These are phyloP conservation scores for Dermochelys coriacea DNA, from an alignment of 2,797 vertebrate genomes.

Conservation along the genomic window DNA sequence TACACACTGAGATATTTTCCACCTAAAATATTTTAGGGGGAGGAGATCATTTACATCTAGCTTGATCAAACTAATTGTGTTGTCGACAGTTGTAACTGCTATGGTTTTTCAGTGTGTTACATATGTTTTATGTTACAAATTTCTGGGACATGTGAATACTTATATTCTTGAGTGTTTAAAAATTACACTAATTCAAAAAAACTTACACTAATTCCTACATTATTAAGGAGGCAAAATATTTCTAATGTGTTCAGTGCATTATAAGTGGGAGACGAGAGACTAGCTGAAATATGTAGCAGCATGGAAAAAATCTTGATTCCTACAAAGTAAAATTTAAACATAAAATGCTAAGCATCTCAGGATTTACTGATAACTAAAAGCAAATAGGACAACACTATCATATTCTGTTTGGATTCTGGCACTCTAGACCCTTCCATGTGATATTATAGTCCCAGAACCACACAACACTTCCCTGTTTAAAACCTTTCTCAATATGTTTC, in stretches of 20 bases:
- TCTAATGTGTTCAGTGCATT: constrained; percentile 59
- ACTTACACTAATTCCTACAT: constrained; percentile 68
- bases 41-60: background rate
- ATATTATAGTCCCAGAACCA: constrained; percentile 11
- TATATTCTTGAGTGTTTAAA: constrained; percentile 70
- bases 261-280: constrained; percentile 61
- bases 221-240: constrained; percentile 72
- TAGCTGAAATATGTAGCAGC: constrained; percentile 57
- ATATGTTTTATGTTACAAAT: constrained; percentile 66
- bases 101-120: constrained; percentile 22
- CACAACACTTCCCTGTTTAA: constrained; percentile 37
- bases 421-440: background rate
- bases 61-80: background rate
- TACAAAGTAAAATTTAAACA: constrained; percentile 47
- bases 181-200: constrained; percentile 62
- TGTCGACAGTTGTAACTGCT: background rate
- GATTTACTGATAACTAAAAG: constrained; percentile 62
- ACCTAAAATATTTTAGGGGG: constrained; percentile 4
- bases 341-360: constrained; percentile 61
- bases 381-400: constrained; percentile 1
- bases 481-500: background rate
- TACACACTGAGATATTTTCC: background rate
- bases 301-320: constrained; percentile 36
- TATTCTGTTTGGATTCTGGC: constrained; percentile 17
- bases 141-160: constrained; percentile 74